Base-by-base conservation (phyloP, 2,113 vertebrate genomes). In the Todiramphus saurophagus region DNA sequence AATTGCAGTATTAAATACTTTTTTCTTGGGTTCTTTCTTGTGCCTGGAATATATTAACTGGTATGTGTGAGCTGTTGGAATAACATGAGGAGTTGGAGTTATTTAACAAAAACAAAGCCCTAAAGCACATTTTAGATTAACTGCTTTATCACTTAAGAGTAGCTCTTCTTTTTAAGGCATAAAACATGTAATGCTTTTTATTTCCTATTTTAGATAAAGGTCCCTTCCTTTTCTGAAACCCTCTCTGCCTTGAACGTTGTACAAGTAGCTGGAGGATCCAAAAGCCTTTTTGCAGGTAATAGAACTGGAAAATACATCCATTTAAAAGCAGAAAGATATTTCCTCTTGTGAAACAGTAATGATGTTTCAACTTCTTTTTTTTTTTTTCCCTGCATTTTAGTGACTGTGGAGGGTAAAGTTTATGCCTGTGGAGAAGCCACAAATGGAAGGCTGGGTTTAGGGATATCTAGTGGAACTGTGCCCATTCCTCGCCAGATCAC, bases 231-330 rank as follows among this genome's bases (percentile, higher is more conserved):
- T 97, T 99, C 99, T 37, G 99, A 99, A 97, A 99, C 99, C 1
- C 97, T 99, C 1, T 99, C 99, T 87, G 99, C 99, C 25, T 98
- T 99, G 96, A 99, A 99, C 69, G 99, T 99, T 83, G 99, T 99
- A 7, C 99, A 99, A 96, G 99, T 99, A 93, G 99, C 99, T 46
- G 99, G 99, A 63, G 99, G 99, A 33, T 99, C 99, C 56, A 99
- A 99, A 98, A 99, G 99, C 90, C 98, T 99, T 75, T 99, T 99
- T 98, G 99, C 99, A 97, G 99, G 99, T 99, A 97, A 73, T 51
- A 7, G 3, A 74, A 67, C 16, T 58, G 63, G 62, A 37, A 81
- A 93, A 66, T 46, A 64, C n/a, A 25, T 51, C n/a, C 59, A 15
- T 48, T 73, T 66, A 64, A 69, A 21, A 20, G 12, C 30, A 89